phyloP scores from a whole-genome alignment of 2,113 vertebrate species.

The Petroica traversi region DNA sequence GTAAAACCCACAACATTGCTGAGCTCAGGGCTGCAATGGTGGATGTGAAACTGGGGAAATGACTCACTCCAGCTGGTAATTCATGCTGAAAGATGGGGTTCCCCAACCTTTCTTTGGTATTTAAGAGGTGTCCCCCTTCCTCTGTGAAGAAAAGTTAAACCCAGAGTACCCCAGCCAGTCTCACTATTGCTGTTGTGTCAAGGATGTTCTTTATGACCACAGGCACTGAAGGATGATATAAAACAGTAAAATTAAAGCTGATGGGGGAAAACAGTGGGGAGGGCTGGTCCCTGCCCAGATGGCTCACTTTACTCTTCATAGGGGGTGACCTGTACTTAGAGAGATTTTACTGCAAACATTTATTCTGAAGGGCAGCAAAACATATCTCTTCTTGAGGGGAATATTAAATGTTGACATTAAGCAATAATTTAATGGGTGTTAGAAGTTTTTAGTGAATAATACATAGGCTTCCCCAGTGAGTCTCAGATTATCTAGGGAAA shows the following conservation, averaged over 20 bases:
- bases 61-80: not conserved
- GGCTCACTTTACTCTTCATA: not conserved
- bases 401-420: constrained; percentile 21
- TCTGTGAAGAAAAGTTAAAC: not conserved
- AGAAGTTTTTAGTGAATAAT: constrained; percentile 22
- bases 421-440: not conserved
- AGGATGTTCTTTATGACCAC: not conserved
- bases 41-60: not conserved
- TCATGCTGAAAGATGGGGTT: not conserved
- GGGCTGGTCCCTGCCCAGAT: not conserved
- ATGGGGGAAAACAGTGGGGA: not conserved
- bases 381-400: not conserved
- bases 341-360: not conserved
- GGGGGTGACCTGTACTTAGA: rapidly evolving
- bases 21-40: not conserved
- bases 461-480: not conserved
- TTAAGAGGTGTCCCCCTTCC: not conserved
- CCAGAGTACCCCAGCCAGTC: not conserved
- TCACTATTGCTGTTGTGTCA: rapidly evolving
- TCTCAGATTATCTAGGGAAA: not conserved
- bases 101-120: not conserved
- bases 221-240: not conserved
- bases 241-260: not conserved
- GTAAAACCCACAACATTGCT: not conserved
- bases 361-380: not conserved